Evolutionary conservation across 53 echinoderm and acorn worm species (phyloP).

Genomic region (Echinometra lucunter): DNA sequence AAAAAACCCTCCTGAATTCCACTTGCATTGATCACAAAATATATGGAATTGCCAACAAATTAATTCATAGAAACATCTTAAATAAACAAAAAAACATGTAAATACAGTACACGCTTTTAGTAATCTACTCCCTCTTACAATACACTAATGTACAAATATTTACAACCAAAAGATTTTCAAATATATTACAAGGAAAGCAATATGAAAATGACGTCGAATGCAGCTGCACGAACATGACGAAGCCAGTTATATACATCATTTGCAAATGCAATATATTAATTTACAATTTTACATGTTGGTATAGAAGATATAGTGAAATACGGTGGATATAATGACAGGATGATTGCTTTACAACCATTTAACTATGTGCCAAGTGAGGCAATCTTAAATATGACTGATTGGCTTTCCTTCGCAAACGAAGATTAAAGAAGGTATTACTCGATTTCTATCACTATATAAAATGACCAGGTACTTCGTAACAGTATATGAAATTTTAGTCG

Average conservation of each 20-base stretch:
- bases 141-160: slow-evolving; percentile 23
- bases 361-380: no score
- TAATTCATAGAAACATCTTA: background rate
- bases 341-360: background rate
- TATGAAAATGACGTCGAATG: background rate
- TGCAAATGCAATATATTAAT: slow-evolving; percentile 31
- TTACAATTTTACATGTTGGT: background rate
- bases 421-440: no score
- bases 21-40: background rate
- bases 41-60: background rate
- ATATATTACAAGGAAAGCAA: background rate
- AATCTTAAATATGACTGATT: no score
- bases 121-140: background rate
- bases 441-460: no score
- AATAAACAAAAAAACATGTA: background rate
- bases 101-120: background rate
- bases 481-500: no score
- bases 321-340: background rate
- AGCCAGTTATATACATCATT: slow-evolving; percentile 52
- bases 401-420: no score
- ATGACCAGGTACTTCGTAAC: no score
- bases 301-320: background rate
- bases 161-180: background rate
- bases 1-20: no score
- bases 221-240: background rate